Conservation (phyloP, 2,888 invertebrate species). For the Eucriotettix oculatus region DNA sequence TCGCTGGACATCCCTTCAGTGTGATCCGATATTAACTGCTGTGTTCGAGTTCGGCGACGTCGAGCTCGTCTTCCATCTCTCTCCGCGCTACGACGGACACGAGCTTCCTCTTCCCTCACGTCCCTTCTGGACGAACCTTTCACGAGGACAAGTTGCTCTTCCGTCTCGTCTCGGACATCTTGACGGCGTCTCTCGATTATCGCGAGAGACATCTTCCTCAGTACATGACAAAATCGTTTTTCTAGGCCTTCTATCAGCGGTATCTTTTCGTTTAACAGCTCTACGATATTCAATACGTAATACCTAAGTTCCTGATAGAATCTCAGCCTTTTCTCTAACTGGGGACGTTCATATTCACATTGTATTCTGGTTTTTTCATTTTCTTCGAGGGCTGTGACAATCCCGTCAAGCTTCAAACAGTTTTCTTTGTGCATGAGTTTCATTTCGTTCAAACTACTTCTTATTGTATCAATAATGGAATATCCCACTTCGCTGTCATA, state of each 20-base stretch:
- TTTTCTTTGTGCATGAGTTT: background rate
- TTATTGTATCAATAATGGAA: background rate
- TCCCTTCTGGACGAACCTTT: background rate
- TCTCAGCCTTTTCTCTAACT: constrained; percentile 66
- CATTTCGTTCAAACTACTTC: background rate
- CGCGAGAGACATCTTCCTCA: constrained; percentile 54
- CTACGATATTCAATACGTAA: constrained; percentile 89
- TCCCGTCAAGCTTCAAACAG: background rate
- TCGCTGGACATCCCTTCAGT: constrained; percentile 94
- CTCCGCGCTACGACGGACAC: constrained; percentile 69
- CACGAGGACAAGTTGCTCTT: constrained; percentile 59
- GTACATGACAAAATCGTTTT: constrained; percentile 53
- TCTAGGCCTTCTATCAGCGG: constrained; percentile 63
- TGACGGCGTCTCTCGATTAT: constrained; percentile 70
- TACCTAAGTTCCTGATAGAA: constrained; percentile 92
- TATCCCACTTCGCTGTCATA: background rate
- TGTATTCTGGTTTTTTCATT: constrained; percentile 26
- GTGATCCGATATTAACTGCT: constrained; percentile 38
- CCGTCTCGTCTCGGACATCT: constrained; percentile 86
- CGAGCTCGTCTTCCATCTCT: constrained; percentile 83
- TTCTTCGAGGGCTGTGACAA: background rate
- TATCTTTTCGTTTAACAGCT: constrained; percentile 96
- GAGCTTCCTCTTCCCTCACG: constrained; percentile 34
- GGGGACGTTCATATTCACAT: constrained; percentile 37
- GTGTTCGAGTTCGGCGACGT: constrained; percentile 61